These are phyloP conservation scores for Dreissena polymorpha DNA, from an alignment of 1,140 invertebrate genomes.

Conservation along the genomic window DNA sequence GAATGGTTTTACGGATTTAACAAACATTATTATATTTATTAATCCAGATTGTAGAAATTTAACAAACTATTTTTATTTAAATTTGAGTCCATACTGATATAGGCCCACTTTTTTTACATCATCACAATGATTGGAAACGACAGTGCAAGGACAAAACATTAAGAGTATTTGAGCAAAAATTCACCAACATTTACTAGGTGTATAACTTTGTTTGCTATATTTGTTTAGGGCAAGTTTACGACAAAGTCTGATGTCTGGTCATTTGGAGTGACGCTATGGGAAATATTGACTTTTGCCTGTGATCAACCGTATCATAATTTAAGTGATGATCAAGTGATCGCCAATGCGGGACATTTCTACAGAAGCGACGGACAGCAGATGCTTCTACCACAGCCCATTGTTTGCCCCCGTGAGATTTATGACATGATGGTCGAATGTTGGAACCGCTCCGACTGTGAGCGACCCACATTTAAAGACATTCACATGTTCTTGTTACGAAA, in stretches of 20 bases:
- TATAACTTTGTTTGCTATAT: too few relatives aligned
- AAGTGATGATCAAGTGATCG: constrained; percentile 89
- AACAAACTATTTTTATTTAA: too few relatives aligned
- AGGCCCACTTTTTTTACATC: too few relatives aligned
- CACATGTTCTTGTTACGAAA: constrained; percentile 95
- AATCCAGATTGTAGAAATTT: too few relatives aligned
- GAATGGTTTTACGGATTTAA: too few relatives aligned
- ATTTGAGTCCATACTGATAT: too few relatives aligned
- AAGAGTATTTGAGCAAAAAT: too few relatives aligned
- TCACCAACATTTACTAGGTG: too few relatives aligned
- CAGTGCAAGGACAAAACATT: too few relatives aligned
- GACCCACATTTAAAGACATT: constrained; percentile 95
- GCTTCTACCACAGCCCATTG: constrained; percentile 72
- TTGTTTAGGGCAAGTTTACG: constrained; percentile 85
- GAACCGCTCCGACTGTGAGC: constrained; percentile 87
- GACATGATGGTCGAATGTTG: constrained; percentile 97
- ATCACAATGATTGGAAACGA: too few relatives aligned
- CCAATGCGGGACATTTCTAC: constrained; percentile 81
- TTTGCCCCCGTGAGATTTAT: constrained; percentile 82
- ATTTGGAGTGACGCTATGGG: constrained; percentile 94
- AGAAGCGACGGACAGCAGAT: constrained; percentile 73
- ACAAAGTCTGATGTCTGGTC: constrained; percentile 94
- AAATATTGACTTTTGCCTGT: constrained; percentile 91
- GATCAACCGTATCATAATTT: constrained; percentile 91
- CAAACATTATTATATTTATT: too few relatives aligned